Base-by-base conservation (phyloP, 2,113 vertebrate genomes). In the Peromyscus polionotus region DNA sequence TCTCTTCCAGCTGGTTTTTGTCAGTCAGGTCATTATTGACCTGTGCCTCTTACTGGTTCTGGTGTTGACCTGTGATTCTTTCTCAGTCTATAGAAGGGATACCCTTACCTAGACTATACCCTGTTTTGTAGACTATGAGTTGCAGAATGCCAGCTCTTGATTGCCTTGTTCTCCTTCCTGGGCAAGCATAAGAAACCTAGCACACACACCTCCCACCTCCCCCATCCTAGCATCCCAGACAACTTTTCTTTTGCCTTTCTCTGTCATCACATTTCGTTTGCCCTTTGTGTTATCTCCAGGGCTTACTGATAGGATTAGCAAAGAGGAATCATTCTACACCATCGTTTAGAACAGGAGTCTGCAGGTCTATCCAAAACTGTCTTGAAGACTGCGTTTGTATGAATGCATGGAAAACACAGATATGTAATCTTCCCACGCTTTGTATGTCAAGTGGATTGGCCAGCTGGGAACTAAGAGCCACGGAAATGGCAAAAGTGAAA, bases 401-500 rank as follows among this genome's bases (percentile, higher is more conserved):
- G 12, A 17, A 68, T 75, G 28, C 93, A 48, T 93, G 67, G 93
- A 68, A 87, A 97, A 90, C 17, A 36, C 31, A 75, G 95, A 88
- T 65, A 45, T 33, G 10, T 31, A 31, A 80, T 72, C 59, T 80
- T 10, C 10, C 22, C 72, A 72, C 68, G 31, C 54, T 89, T 84
- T 89, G 39, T 83, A 17, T 7, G 2, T 81, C 39, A 33, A n/a
- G 8, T n/a, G 4, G 48, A 89, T 59, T 59, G 86, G 73, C 39
- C 73, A 75, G 26, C 83, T 67, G 93, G 91, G 73, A 90, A 63
- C 72, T 95, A 42, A 96, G 92, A 91, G 39, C 85, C 79, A 45
- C 85, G 67, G 87, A 77, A 33, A 97, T 65, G 57, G 59, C 61
- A 91, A 51, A 95, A 92, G 79, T 42, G 57, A 94, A 95, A 90